These are phyloP conservation scores for Pollicipes pollicipes DNA, from an alignment of 1,140 invertebrate species.

Conservation along the genomic window DNA sequence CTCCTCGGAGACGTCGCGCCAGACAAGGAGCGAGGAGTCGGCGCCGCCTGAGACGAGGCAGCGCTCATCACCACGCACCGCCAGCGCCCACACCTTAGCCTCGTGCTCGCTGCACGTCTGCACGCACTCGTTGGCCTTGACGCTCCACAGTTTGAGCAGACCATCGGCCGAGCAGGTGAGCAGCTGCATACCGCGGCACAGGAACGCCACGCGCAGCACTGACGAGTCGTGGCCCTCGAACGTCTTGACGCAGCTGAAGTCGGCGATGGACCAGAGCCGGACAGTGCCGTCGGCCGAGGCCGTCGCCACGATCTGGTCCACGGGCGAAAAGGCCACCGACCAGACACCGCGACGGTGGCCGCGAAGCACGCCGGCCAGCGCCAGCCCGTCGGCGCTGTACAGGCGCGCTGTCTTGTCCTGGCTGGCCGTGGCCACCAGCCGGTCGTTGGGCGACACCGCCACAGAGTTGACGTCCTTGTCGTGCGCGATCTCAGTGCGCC, in stretches of 20 bases:
- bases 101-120: slow-evolving; percentile 70
- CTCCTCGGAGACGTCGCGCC: slow-evolving; percentile 65
- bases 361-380: slow-evolving; percentile 54
- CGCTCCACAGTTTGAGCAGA: slow-evolving; percentile 68
- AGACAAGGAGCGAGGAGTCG: slow-evolving; percentile 66
- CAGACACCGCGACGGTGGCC: slow-evolving; percentile 85
- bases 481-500: slow-evolving; percentile 58
- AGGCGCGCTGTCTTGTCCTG: slow-evolving; percentile 82
- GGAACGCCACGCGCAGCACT: slow-evolving; percentile 63
- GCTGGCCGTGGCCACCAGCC: slow-evolving; percentile 62
- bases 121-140: slow-evolving; percentile 70
- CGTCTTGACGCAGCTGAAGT: slow-evolving; percentile 71
- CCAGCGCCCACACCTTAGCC: slow-evolving; percentile 64
- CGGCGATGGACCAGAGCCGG: slow-evolving; percentile 81
- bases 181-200: slow-evolving; percentile 62
- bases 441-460: slow-evolving; percentile 70
- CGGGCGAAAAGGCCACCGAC: slow-evolving; percentile 80
- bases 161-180: slow-evolving; percentile 80
- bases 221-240: slow-evolving; percentile 87
- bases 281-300: slow-evolving; percentile 85
- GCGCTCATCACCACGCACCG: slow-evolving; percentile 39
- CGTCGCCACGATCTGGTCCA: slow-evolving; percentile 78
- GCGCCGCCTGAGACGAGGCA: slow-evolving; percentile 70
- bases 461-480: slow-evolving; percentile 80
- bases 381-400: slow-evolving; percentile 53